Base-by-base conservation (phyloP, 2,797 vertebrate species). In the Neosalanx taihuensis region DNA sequence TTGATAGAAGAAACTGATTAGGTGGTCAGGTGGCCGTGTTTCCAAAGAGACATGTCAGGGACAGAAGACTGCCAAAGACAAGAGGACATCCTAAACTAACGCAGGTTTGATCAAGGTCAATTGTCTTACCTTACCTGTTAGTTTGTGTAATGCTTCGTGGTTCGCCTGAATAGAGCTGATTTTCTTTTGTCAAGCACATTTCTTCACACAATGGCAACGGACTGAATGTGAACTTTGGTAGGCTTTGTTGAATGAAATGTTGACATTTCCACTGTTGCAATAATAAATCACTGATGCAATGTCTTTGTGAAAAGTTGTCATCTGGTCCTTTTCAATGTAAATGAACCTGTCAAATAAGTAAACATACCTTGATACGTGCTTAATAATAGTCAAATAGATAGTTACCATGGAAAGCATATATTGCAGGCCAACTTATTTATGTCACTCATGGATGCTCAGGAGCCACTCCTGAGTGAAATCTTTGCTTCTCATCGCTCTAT, bases 381-480 rank as follows among this genome's bases (percentile, higher is more conserved):
- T 56, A 1, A n/a, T 17, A 56, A 33, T 62, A 17, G n/a, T 64
- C 31, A 64, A 33, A 41, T 37, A 41, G 62, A 64, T 64, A 64
- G 7, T 31, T 15, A 33, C 33, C 49, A 56, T 58, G 46, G 57
- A 29, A n/a, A 60, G 49, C n/a, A 23, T 26, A 20, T 84, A 72
- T 71, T 71, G n/a, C 10, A 76, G 68, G 67, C 70, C n/a, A 70
- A 62, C 75, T 81, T 72, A 56, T 6, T 73, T 53, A 70, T 57
- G 20, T 49, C 72, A 78, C 65, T 66, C 57, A 79, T 82, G 77
- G 77, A 56, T n/a, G 18, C 18, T 56, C 51, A 17, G 18, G 51
- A n/a, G 3, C 15, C 15, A 56, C 15, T 17, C 15, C 6, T n/a
- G 51, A 56, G 17, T 56, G 18, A 85, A 83, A 86, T 90, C 84